A percentile compares a stretch with the other conserved stretches of the same genome.
Conservation (phyloP, 2,797 vertebrate genomes). For the Spondyliosoma cantharus region DNA sequence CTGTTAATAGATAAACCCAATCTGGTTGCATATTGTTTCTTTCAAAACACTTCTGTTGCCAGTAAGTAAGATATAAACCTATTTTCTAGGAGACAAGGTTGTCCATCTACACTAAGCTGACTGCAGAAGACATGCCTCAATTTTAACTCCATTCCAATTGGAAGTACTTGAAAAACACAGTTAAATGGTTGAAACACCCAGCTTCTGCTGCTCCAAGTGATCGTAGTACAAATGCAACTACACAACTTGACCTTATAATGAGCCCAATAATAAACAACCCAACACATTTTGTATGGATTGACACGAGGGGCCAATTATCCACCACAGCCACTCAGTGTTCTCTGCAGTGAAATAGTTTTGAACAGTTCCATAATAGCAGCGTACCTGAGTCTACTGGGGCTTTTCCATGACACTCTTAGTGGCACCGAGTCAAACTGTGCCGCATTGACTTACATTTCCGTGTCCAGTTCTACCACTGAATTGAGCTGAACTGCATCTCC, state of each 20-base stretch:
- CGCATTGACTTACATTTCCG: too few species aligned
- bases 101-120: background rate
- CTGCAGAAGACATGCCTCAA: background rate
- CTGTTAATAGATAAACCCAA: background rate
- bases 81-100: background rate
- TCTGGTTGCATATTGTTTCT: background rate
- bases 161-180: background rate
- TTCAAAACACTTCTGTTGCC: background rate
- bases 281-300: background rate
- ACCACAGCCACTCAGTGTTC: background rate
- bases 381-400: background rate
- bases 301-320: background rate
- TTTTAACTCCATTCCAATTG: background rate
- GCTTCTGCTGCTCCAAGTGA: background rate
- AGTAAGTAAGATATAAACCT: background rate
- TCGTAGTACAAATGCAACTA: background rate
- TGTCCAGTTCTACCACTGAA: too few species aligned
- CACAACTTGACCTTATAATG: background rate
- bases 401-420: too few species aligned
- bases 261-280: background rate
- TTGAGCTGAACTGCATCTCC: too few species aligned
- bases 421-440: too few species aligned
- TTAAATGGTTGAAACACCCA: background rate
- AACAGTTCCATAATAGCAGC: background rate
- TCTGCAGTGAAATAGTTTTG: background rate